A percentile compares a stretch with the other conserved stretches of the same genome.
phyloP scores from a whole-genome alignment of 2,113 vertebrate species.

The Actinemys pallida region DNA sequence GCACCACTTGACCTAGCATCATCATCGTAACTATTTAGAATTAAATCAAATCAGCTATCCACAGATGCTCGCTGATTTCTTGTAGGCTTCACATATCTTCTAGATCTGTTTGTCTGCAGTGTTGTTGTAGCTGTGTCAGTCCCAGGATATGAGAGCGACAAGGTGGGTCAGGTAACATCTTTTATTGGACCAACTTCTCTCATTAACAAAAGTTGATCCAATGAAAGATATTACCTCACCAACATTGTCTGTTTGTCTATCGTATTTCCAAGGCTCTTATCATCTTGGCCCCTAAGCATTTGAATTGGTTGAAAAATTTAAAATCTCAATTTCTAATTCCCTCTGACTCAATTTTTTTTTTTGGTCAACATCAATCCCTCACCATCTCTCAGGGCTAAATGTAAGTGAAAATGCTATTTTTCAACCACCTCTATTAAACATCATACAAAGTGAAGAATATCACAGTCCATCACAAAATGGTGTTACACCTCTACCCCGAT shows the following conservation, averaged over 20 bases:
- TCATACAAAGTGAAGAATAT: neutral
- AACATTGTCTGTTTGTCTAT: neutral
- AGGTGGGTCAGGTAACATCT: neutral
- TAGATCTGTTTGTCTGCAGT: neutral
- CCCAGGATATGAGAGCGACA: neutral
- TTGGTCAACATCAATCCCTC: neutral
- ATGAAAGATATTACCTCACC: neutral
- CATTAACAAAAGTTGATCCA: neutral
- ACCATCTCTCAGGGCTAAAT: neutral
- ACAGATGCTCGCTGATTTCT: neutral
- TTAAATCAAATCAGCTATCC: neutral
- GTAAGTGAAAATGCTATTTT: neutral
- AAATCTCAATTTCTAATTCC: accelerated
- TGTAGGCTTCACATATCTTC: neutral
- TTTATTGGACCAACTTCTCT: neutral
- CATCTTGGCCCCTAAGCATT: neutral
- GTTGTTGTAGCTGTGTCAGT: neutral
- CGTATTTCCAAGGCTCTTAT: neutral
- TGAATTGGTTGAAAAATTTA: neutral
- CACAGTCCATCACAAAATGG: neutral
- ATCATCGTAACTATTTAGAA: neutral
- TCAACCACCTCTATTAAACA: neutral
- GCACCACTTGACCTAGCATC: neutral
- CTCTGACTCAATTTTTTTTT: neutral
- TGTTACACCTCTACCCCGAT: neutral